Base-by-base conservation (phyloP, 2,888 invertebrate genomes). In the Cheilosia pagana region DNA sequence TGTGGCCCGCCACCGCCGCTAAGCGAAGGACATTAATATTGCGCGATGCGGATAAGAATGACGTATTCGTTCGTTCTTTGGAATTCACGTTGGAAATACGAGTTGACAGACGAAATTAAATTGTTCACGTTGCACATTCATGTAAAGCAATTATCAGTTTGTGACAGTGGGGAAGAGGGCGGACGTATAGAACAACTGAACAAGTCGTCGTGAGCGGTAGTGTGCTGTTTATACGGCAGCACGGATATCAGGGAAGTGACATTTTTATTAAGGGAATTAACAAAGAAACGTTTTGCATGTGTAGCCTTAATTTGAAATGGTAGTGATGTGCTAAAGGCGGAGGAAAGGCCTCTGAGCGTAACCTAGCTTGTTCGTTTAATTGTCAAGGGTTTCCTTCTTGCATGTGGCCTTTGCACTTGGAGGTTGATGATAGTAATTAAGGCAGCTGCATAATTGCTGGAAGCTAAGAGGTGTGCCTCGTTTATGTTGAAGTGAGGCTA, bases 71-170 rank as follows among this genome's bases (percentile, higher is more conserved):
- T 78, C 25, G 68, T 67, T 74, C 72, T 67, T 78, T 68, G 72
- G 68, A 74, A 63, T 50, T 63, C n/a, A 50, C 50, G 63, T 55
- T 82, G 59, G 60, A 63, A 79, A 74, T 57, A 43, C 74, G 68
- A 79, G 74, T 59, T 83, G 83, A 83, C 83, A 74, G 74, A 74
- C 53, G 79, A 79, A 79, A 83, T 83, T 78, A 79, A 83, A 83
- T 83, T 83, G 83, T 83, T 79, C 68, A 48, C 63, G 68, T 63
- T 79, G 79, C 78, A 68, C 68, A 68, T 62, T 74, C 68, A 28
- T 74, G 79, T 31, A 59, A 63, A 74, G 74, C 63, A 79, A 82
- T 77, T 78, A 82, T 75, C 67, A 63, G 62, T 19, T 19, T 23
- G 57, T 10, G 31, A 2, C 25, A 52, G 43, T 31, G 23, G 14